These are phyloP conservation scores for Bagarius yarrelli DNA, from an alignment of 2,113 vertebrate genomes.

Conservation along the genomic window DNA sequence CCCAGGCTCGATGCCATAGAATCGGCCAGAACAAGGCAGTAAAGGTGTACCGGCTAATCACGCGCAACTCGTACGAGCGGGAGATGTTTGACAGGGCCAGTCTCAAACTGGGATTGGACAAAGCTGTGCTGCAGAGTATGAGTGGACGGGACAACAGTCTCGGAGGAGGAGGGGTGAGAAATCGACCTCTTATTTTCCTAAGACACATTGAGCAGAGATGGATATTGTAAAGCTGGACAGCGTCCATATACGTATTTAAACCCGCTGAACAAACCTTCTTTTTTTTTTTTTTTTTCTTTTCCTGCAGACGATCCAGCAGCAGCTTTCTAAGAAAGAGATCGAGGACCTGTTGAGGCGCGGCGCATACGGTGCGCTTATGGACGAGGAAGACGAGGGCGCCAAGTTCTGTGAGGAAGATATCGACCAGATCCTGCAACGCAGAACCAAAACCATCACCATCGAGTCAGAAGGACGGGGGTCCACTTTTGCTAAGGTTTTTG, in stretches of 20 bases:
- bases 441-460: conserved; percentile 97
- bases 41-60: conserved; percentile 96
- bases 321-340: conserved; percentile 97
- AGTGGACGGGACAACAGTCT: conserved; percentile 92
- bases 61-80: conserved; percentile 93
- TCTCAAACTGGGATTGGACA: conserved; percentile 94
- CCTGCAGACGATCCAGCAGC: conserved; percentile 82
- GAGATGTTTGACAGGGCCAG: conserved; percentile 99
- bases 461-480: conserved; percentile 97
- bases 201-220: too few relatives aligned
- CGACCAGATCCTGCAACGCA: conserved; percentile 93
- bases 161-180: conserved; percentile 84
- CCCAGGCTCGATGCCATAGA: conserved; percentile 95
- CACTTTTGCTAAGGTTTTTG: conserved; percentile 91
- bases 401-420: conserved; percentile 99
- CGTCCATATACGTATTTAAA: not conserved
- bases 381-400: conserved; percentile 97
- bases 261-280: not conserved
- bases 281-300: not conserved
- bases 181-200: not conserved
- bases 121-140: conserved; percentile 98
- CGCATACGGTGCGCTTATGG: conserved; percentile 98
- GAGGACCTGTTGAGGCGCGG: conserved; percentile 93
- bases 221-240: not conserved
- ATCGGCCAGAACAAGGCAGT: conserved; percentile 98